Evolutionary conservation across 2,113 vertebrate species (phyloP), one percentile per base, ranked within the genome.

Genomic region (Amazona guildingii): DNA sequence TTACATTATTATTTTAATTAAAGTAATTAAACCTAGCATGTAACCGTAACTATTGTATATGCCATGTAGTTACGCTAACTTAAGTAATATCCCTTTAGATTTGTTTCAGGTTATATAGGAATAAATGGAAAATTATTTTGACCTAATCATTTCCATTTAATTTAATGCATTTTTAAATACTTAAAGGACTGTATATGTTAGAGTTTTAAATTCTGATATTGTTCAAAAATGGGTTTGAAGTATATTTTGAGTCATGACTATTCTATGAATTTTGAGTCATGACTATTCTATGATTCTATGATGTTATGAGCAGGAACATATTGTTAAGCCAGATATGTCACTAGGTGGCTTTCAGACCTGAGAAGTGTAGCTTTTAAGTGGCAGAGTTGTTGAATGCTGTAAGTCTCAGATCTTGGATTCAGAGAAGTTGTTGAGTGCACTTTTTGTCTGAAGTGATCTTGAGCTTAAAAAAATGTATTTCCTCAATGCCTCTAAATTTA

Each of bases 31-130:
- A 37, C 16, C 11, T 62, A 29, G 8, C 12, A 12, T 17, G 7
- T 29, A 73, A 18, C 11, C 8, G 0, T 68, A 70, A 43, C 17
- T 54, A 1, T 48, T 43, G 8, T 52, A 6, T 72, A 2, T 85
- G 21, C 43, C 19, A 2, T 18, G 8, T 54, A 69, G 20, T 87
- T 78, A 17, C 0, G 0, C 23, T 76, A 76, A 33, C 2, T 8
- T 63, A 43, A 55, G 13, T 49, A 49, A 5, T 75, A 29, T 0
- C 6, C 81, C 21, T 76, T 70, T 28, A 51, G 23, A 20, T 68
- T 82, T 52, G 8, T 77, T 86, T 77, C 61, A 35, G 28, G 33
- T n/a, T 28, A 35, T 63, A 67, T 1, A 68, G 35, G 33, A 63
- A 63, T 68, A 66, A 81, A 43, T 43, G 27, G 55, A 46, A 83